Base-by-base conservation (phyloP, 2,113 vertebrate species). In the Halichoerus grypus region DNA sequence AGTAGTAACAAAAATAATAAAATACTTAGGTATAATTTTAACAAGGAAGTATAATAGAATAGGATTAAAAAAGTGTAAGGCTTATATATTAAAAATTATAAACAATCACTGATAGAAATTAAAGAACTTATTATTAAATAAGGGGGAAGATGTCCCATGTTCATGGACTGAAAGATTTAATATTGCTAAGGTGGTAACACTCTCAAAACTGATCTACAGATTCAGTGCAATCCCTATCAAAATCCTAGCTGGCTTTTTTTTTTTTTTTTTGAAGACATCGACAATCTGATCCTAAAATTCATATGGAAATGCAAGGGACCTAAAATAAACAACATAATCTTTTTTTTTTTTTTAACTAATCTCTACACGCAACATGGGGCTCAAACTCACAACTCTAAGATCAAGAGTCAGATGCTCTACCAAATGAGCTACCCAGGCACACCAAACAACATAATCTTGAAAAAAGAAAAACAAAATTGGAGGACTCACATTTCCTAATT, bases 211-310 rank as follows among this genome's bases (percentile, higher is more conserved):
- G n/a, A 84, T 31, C 13, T 71, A 72, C 21, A 80, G 51, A 85
- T 85, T 77, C 72, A 79, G 28, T n/a, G 33, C n/a, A 88, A 90
- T 67, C 24, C 21, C 84, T 91, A 79, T 39, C 12, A 91, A 81
- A 77, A 91, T 85, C 71, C 61, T 1, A 69, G 51, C 33, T 92
- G 63, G 26, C 10, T 42, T 80, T 85, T 46, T 46, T 46, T 46
- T 46, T 46, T 46, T 46, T 46, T 46, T 46, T 74, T 79, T 90
- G 21, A 36, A 74, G 77, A 65, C 81, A 74, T 16, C 46, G 46
- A 72, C 65, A 92, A 81, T 36, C 28, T 92, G 28, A 82, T 49
- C 36, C 55, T 88, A 82, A 82, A 92, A 88, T 92, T 82, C 55
- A 81, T 31, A 46, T 57, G 55, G 83, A 88, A 77, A 95, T 88